These are phyloP conservation scores for Spodoptera exigua DNA, from an alignment of 2,888 invertebrate genomes.

Conservation along the genomic window DNA sequence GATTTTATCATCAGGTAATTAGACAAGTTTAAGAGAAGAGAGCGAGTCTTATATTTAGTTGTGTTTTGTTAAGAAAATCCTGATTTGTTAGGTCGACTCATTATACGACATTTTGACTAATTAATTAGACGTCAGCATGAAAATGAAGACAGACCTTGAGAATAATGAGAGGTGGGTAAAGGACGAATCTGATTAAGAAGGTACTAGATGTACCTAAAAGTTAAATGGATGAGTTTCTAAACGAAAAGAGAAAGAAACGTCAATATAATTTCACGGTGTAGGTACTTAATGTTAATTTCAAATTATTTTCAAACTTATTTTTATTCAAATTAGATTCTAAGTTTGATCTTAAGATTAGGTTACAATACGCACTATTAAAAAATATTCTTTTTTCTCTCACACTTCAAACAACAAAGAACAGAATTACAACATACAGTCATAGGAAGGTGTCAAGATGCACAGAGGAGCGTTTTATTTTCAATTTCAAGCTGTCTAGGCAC, in stretches of 20 bases:
- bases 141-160: constrained; percentile 19
- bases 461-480: constrained; percentile 43
- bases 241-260: too few relatives aligned
- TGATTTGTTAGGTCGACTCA: constrained; percentile 42
- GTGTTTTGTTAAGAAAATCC: constrained; percentile 36
- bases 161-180: constrained; percentile 11
- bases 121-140: constrained; percentile 28
- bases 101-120: constrained; percentile 26
- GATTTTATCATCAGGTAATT: constrained; percentile 38
- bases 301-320: too few relatives aligned
- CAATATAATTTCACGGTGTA: too few relatives aligned
- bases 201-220: too few relatives aligned
- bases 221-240: too few relatives aligned
- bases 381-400: constrained; percentile 11
- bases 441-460: constrained; percentile 19
- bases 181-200: too few relatives aligned
- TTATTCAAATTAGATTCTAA: too few relatives aligned
- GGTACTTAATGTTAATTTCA: too few relatives aligned
- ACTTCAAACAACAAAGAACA: constrained; percentile 20
- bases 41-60: constrained; percentile 16
- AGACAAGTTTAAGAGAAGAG: constrained; percentile 22
- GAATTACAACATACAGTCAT: constrained; percentile 35
- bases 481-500: constrained; percentile 43
- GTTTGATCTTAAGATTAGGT: too few relatives aligned
- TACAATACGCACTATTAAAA: too few relatives aligned